Conservation (phyloP, 2,888 invertebrate species). For the Ametastegia equiseti region DNA sequence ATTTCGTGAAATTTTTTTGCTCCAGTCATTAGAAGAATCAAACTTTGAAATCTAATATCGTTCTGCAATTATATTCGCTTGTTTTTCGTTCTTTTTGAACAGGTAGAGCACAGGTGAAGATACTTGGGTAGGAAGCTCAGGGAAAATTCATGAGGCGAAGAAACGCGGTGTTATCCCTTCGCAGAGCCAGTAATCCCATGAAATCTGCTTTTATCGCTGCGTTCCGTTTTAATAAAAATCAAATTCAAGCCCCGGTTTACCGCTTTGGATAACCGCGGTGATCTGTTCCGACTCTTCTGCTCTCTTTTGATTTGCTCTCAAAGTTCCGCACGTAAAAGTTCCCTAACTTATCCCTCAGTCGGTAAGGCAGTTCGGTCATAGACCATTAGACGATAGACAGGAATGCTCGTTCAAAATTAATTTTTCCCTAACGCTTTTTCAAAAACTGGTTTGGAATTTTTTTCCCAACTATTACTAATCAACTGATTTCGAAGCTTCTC, state of each 20-base stretch:
- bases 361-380: not conserved
- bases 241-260: constrained; percentile 17
- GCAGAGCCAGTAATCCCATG: constrained; percentile 38
- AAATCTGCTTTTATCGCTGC: constrained; percentile 44
- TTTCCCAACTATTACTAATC: not conserved
- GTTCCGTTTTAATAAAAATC: constrained; percentile 29
- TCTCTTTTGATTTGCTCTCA: not conserved
- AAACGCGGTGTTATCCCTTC: constrained; percentile 38
- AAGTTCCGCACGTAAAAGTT: not conserved
- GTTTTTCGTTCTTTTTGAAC: not conserved
- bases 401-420: not conserved
- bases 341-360: not conserved
- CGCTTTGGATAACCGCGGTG: not conserved
- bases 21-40: too few species aligned
- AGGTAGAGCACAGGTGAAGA: not conserved
- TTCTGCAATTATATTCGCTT: not conserved
- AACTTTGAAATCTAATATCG: too few species aligned
- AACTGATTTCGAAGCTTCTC: not conserved
- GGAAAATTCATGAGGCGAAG: constrained; percentile 19
- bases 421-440: not conserved
- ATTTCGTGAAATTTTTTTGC: not conserved
- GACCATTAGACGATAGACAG: not conserved
- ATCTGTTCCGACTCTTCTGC: not conserved
- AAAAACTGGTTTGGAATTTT: not conserved
- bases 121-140: too few species aligned